A percentile compares a stretch with the other conserved stretches of the same genome.
Evolutionary conservation across 1,140 invertebrate genomes (phyloP).

Genomic region (Sycobia sp.): DNA sequence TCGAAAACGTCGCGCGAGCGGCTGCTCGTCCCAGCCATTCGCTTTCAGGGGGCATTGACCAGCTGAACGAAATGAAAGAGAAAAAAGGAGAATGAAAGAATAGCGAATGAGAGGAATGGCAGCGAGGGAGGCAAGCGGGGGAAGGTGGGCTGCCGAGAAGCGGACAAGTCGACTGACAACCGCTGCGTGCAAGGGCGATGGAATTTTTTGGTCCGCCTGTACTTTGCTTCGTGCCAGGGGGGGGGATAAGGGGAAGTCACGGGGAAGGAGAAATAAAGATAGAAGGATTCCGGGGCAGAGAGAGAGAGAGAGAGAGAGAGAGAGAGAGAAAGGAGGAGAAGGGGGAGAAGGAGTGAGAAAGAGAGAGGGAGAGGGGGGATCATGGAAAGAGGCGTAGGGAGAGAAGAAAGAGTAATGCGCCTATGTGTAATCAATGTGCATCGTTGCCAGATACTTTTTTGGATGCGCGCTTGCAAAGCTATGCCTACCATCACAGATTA

Average conservation of each 20-base stretch:
- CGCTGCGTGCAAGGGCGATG: conserved; percentile 3
- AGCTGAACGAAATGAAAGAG: conserved; percentile 27
- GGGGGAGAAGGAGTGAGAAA: too few relatives aligned
- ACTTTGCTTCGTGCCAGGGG: background rate
- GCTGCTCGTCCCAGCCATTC: background rate
- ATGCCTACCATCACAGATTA: too few relatives aligned
- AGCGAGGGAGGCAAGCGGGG: background rate
- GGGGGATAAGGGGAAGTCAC: background rate
- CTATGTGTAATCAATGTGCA: conserved; percentile 1
- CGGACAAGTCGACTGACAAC: background rate
- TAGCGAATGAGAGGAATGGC: background rate
- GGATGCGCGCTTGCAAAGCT: too few relatives aligned
- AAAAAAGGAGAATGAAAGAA: conserved; percentile 11
- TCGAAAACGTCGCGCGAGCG: conserved; percentile 30
- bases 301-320: background rate
- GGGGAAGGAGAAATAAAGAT: background rate
- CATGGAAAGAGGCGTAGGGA: background rate
- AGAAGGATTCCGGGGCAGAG: background rate
- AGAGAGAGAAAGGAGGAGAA: background rate
- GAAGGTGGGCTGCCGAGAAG: background rate
- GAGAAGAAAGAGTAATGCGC: conserved; percentile 2
- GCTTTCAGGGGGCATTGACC: conserved; percentile 33
- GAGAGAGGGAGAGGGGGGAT: too few relatives aligned
- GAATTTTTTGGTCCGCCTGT: conserved; percentile 20
- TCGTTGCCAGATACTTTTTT: background rate